Base-by-base conservation (phyloP, 2,888 invertebrate species). In the Neria commutata region DNA sequence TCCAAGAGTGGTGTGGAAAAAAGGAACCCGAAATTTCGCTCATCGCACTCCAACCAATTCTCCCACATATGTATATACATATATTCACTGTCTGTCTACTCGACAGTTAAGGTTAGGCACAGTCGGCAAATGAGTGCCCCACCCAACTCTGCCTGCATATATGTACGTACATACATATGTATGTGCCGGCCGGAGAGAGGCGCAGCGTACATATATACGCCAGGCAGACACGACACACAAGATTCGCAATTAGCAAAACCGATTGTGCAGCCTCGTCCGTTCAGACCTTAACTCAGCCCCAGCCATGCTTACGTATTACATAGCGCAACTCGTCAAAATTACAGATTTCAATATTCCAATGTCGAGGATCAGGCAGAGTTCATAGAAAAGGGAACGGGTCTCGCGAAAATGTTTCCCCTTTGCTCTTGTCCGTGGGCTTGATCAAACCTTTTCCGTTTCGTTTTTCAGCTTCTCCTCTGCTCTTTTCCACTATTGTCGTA, bases 91-190 rank as follows among this genome's bases (percentile, higher is more conserved):
- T n/a, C n/a, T n/a, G n/a, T n/a, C n/a, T n/a, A n/a, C n/a, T n/a
- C n/a, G n/a, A n/a, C n/a, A 42, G 42, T 72, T 73, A 71, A 70
- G 73, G 75, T 74, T 74, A 75, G 68, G n/a, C n/a, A n/a, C n/a
- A n/a, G n/a, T n/a, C n/a, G n/a, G n/a, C n/a, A n/a, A n/a, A n/a
- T n/a, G 74, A 72, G 72, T 73, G 73, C 73, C 73, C 73, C 73
- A 73, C 73, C 73, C 73, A 73, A 74, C 49, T 33, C 14, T 29
- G 24, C 26, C 29, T 14, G 25, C 25, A 47, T 24, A 23, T 5
- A 47, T n/a, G 48, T 11, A 14, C 23, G 17, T 37, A 24, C 19
- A 19, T 17, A n/a, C 25, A 14, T 24, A 8, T 3, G 23, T 23
- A 2, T 45, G 50, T 45, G 21, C n/a, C n/a, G n/a, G n/a, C n/a